Evolutionary conservation across 2,113 vertebrate species (phyloP).

Genomic region (Periophthalmodon schlosseri): DNA sequence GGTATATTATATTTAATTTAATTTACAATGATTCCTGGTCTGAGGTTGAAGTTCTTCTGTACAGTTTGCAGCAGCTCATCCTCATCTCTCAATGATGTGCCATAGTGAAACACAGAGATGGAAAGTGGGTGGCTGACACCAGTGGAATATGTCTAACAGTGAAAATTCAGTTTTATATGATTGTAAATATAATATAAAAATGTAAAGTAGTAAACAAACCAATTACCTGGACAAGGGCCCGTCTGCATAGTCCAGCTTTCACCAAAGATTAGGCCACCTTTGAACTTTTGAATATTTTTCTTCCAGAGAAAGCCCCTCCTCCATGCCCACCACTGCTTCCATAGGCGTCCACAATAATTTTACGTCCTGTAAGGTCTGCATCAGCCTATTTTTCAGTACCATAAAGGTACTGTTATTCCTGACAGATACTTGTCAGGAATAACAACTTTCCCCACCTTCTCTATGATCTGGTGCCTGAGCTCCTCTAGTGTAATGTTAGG

Average conservation of each 20-base stretch:
- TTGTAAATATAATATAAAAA: too few relatives aligned
- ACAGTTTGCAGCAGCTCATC: conserved; percentile 77
- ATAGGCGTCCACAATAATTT: conserved; percentile 80
- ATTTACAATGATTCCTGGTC: conserved; percentile 78
- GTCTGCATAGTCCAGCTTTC: conserved; percentile 76
- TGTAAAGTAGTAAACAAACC: not conserved
- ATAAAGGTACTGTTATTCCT: not conserved
- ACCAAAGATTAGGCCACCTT: conserved; percentile 80
- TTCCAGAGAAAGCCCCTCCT: conserved; percentile 80
- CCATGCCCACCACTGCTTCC: conserved; percentile 80
- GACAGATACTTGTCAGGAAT: conserved; percentile 70
- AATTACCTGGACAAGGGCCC: conserved; percentile 76
- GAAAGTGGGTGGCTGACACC: conserved; percentile 74
- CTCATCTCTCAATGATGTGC: conserved; percentile 71
- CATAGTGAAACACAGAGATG: conserved; percentile 77
- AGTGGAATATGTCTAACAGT: conserved; percentile 73
- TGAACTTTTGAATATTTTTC: conserved; percentile 78
- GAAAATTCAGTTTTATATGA: not conserved
- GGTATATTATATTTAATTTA: conserved; percentile 36
- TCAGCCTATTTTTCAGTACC: conserved; percentile 59
- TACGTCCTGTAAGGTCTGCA: conserved; percentile 78
- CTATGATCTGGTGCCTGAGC: conserved; percentile 69
- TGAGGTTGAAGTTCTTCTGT: conserved; percentile 77
- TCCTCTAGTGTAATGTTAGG: conserved; percentile 65
- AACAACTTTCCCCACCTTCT: conserved; percentile 73